Conservation (phyloP, 2,888 invertebrate species). For the Gasteruption jaculator region DNA sequence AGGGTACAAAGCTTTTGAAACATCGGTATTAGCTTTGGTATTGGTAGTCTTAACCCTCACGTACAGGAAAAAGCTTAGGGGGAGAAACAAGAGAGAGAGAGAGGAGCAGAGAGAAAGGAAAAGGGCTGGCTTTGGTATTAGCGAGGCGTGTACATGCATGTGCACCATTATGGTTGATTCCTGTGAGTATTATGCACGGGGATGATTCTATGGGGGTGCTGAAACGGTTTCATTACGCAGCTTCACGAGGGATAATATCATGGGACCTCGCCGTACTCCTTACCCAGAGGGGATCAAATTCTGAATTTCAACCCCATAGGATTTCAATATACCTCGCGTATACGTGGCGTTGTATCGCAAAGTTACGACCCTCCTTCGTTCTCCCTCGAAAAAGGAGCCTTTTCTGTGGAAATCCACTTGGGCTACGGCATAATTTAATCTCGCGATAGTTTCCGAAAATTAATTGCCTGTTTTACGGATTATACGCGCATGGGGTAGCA, state of each 20-base stretch:
- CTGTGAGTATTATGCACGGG: slow-evolving; percentile 32
- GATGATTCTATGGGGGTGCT: slow-evolving; percentile 43
- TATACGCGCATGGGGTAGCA: too few relatives aligned
- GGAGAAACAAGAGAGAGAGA: too few relatives aligned
- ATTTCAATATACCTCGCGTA: slow-evolving; percentile 20
- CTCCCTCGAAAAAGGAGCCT: slow-evolving; percentile 21
- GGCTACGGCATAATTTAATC: too few relatives aligned
- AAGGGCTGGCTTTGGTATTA: too few relatives aligned
- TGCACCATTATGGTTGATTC: too few relatives aligned
- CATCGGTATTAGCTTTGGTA: slow-evolving; percentile 22
- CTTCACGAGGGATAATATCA: slow-evolving; percentile 46
- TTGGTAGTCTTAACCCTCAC: too few relatives aligned
- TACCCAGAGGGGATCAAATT: slow-evolving; percentile 42
- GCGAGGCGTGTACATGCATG: too few relatives aligned
- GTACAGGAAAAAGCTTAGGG: too few relatives aligned
- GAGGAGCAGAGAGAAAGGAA: too few relatives aligned
- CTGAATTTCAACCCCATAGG: slow-evolving; percentile 35
- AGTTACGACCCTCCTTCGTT: slow-evolving; percentile 3
- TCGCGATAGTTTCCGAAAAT: too few relatives aligned
- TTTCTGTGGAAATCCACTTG: too few relatives aligned
- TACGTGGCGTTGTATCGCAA: slow-evolving; percentile 14
- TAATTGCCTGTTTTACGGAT: too few relatives aligned
- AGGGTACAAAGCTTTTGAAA: background rate
- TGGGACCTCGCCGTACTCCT: slow-evolving; percentile 35
- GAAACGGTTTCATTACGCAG: slow-evolving; percentile 50